Conservation (phyloP, 2,888 invertebrate genomes). For the Catocala nupta region DNA sequence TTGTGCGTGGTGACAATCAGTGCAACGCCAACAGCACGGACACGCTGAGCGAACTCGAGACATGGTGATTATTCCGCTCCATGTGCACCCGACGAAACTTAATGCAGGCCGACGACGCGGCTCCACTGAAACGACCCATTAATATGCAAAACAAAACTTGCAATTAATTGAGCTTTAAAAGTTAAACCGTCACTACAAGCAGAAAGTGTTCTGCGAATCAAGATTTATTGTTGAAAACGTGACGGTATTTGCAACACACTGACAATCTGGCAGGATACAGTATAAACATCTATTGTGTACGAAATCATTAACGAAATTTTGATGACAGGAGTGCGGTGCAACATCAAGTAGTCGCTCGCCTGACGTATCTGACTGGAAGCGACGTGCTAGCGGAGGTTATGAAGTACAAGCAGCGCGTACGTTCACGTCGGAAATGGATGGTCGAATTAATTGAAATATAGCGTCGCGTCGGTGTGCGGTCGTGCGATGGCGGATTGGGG, state of each 20-base stretch:
- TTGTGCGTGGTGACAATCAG: conserved; percentile 20
- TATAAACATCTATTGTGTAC: conserved; percentile 17
- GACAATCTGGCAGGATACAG: not conserved
- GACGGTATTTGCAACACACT: conserved; percentile 46
- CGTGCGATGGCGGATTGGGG: conserved; percentile 79
- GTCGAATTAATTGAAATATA: conserved; percentile 86
- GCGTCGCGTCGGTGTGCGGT: conserved; percentile 78
- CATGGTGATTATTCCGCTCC: conserved; percentile 67
- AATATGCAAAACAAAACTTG: conserved; percentile 77
- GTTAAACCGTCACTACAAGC: conserved; percentile 64
- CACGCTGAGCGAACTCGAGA: conserved; percentile 66
- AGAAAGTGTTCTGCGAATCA: conserved; percentile 61
- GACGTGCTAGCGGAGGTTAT: conserved; percentile 63
- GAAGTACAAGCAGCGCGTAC: conserved; percentile 72
- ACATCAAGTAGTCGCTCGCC: conserved; percentile 56
- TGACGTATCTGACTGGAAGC: conserved; percentile 54
- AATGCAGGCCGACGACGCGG: conserved; percentile 58
- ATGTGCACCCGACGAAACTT: conserved; percentile 65
- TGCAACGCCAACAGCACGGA: conserved; percentile 27
- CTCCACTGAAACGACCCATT: conserved; percentile 64
- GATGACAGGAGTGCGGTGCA: conserved; percentile 19
- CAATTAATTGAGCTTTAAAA: conserved; percentile 72
- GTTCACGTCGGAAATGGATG: conserved; percentile 78
- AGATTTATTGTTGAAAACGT: conserved; percentile 63
- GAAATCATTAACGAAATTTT: conserved; percentile 27